Conservation (phyloP, 2,888 invertebrate genomes). For the Mactromeris polynyma region DNA sequence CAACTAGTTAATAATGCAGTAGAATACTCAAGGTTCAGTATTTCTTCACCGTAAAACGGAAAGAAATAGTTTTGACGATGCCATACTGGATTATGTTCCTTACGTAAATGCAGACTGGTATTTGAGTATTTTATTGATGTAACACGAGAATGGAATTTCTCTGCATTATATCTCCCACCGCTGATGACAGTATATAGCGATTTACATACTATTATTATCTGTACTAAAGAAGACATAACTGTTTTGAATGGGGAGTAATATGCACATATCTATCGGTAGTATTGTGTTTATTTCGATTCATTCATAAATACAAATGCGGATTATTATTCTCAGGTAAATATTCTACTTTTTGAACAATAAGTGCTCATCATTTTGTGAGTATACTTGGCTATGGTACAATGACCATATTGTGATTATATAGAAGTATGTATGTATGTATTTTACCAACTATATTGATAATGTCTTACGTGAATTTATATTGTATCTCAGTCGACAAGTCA, state of each 20-base stretch:
- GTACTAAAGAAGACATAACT: not conserved
- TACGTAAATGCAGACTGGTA: not conserved
- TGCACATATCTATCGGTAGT: not conserved
- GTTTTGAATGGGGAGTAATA: not conserved
- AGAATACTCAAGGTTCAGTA: not conserved
- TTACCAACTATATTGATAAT: too few relatives aligned
- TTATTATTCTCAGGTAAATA: constrained; percentile 1
- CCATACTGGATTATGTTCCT: not conserved
- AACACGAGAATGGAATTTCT: not conserved
- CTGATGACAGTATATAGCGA: not conserved
- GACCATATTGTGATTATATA: too few relatives aligned
- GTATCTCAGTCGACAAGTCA: too few relatives aligned
- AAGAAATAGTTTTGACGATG: not conserved
- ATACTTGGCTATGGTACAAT: too few relatives aligned
- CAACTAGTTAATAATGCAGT: not conserved
- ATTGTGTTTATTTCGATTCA: not conserved
- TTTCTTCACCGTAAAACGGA: not conserved
- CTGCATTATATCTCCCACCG: not conserved
- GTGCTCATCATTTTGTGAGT: too few relatives aligned
- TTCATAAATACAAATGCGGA: not conserved
- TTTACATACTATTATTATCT: not conserved
- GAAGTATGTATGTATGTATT: too few relatives aligned
- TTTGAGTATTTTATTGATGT: not conserved
- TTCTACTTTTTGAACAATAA: not conserved
- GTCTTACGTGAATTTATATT: too few relatives aligned